Conservation (phyloP, 2,888 invertebrate genomes). For the Nemotelus pantherinus region DNA sequence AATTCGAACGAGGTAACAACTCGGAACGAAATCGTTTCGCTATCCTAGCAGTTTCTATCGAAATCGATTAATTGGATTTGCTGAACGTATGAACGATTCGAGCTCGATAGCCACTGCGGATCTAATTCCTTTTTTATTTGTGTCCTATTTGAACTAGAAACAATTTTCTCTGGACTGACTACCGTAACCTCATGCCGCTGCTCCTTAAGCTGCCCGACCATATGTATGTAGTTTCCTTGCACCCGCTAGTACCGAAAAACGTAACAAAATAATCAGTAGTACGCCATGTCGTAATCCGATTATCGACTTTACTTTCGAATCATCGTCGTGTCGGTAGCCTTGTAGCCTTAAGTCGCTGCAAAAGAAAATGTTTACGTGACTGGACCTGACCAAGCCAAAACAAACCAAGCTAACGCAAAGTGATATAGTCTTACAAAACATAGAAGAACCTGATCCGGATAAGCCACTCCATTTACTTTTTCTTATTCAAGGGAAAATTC, state of each 20-base stretch:
- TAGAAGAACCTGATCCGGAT: constrained; percentile 36
- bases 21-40: no score
- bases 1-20: no score
- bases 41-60: not conserved
- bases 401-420: not conserved
- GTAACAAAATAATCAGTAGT: constrained; percentile 38
- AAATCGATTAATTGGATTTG: constrained; percentile 34
- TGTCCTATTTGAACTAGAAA: not conserved
- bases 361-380: constrained; percentile 36
- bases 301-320: not conserved
- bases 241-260: not conserved
- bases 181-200: not conserved
- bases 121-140: constrained; percentile 5
- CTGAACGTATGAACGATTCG: not conserved
- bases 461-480: constrained; percentile 34
- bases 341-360: not conserved
- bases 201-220: not conserved
- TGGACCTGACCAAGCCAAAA: constrained; percentile 14
- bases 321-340: no score
- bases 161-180: not conserved
- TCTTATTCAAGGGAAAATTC: constrained; percentile 22
- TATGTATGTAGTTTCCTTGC: not conserved
- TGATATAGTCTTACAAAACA: constrained; percentile 28
- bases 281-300: constrained; percentile 35
- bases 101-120: not conserved